Base-by-base conservation (phyloP, 1,140 invertebrate genomes). In the Ceratina australensis region DNA sequence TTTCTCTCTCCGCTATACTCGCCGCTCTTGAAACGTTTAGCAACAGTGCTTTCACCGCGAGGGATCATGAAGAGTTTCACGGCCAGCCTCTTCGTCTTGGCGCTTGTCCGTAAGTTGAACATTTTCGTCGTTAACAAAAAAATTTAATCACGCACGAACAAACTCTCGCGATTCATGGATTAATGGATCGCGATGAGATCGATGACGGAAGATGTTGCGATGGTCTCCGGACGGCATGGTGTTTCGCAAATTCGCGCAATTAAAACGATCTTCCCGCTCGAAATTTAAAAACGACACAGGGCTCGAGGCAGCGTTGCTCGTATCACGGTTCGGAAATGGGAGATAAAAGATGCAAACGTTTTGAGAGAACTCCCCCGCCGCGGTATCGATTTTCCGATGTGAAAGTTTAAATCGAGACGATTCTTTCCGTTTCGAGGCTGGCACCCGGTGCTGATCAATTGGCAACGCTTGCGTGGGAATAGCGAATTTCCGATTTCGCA, bases 101-200 rank as follows among this genome's bases (percentile, higher is more conserved):
- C 83, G 57, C 5, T 74, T 33, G 79, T 85, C n/a, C 86, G 89
- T 90, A 89, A 90, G 89, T 90, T 63, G 47, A 13, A 3, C 8
- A 63, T 24, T 7, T 33, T 49, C 4, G 0, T 18, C 4, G 5
- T 7, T 16, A 18, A n/a, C 18, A 0, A n/a, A 28, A 5, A 1
- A 16, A 8, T 56, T 7, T 8, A 8, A 52, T 47, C 15, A 59
- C 59, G 47, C 71, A n/a, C 24, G 59, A 20, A 61, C 7, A 20
- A n/a, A 24, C 20, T 15, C 15, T 12, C 2, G 8, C 56, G 22
- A 2, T 18, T 24, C 42, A 2, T 2, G 15, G 13, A 28, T 42
- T 5, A 1, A 33, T 50, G 67, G 54, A 26, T 42, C n/a, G n/a
- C 18, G 28, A 68, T 56, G 22, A 49, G 18, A 7, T 10, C 10